A percentile compares a stretch with the other conserved stretches of the same genome.
These are phyloP conservation scores for Mastigias papua DNA, from an alignment of 30 jellyfish, hydroid and myxozoan genomes.

Conservation along the genomic window DNA sequence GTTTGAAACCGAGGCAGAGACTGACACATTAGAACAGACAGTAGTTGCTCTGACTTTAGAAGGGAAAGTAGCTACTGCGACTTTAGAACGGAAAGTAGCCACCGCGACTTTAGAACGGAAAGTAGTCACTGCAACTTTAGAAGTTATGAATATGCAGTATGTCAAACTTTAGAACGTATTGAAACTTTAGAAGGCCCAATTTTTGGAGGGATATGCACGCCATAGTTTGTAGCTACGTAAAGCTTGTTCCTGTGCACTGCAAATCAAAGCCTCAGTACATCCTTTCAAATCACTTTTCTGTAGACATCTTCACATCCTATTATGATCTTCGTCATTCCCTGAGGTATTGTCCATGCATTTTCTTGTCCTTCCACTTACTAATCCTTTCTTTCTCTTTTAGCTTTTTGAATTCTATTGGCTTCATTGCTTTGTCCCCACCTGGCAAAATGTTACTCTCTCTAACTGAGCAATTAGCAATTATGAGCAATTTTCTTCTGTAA, in stretches of 20 bases:
- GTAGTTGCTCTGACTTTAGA: too few species aligned
- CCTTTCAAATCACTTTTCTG: constrained; percentile 16
- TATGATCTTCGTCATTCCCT: neutral
- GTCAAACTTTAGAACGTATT: too few species aligned
- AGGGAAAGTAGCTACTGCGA: too few species aligned
- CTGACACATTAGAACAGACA: too few species aligned
- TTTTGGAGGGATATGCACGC: too few species aligned
- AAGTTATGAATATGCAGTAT: too few species aligned
- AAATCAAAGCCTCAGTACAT: constrained; percentile 17
- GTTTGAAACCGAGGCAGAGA: too few species aligned
- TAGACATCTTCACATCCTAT: constrained; percentile 9
- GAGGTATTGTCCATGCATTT: constrained; percentile 26
- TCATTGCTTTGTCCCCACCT: neutral
- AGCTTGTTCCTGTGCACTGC: constrained; percentile 30
- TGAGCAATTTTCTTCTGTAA: constrained; percentile 44
- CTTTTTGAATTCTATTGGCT: neutral
- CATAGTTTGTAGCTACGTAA: too few species aligned
- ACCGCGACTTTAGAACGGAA: too few species aligned
- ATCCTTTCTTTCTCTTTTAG: neutral
- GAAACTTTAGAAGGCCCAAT: too few species aligned
- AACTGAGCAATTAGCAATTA: constrained; percentile 31
- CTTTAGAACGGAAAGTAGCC: too few species aligned
- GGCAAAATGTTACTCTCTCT: constrained; percentile 13
- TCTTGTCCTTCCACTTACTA: constrained; percentile 3
- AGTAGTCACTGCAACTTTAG: too few species aligned